Conservation (phyloP, 2,888 invertebrate genomes). For the Metalampra italica region DNA sequence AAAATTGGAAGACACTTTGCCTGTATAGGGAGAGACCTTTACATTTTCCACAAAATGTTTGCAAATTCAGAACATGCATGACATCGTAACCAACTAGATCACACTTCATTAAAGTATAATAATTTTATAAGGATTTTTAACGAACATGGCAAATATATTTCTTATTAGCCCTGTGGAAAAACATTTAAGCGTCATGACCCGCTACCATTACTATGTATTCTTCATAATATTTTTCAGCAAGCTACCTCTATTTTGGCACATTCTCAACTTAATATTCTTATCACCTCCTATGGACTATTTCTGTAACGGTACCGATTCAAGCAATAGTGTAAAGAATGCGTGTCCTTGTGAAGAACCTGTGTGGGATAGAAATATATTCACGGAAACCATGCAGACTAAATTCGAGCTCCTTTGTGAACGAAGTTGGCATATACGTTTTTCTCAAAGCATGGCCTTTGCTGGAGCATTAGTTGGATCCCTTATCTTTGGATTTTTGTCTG, state of each 20-base stretch:
- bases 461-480: constrained; percentile 53
- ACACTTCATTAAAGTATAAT: not conserved
- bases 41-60: not conserved
- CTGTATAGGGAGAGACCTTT: too few relatives aligned
- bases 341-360: constrained; percentile 48
- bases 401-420: constrained; percentile 41
- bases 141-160: not conserved
- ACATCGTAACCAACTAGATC: not conserved
- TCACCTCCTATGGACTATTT: constrained; percentile 49
- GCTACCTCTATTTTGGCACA: constrained; percentile 52
- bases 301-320: constrained; percentile 24
- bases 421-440: constrained; percentile 47
- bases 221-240: constrained; percentile 41
- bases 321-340: constrained; percentile 14
- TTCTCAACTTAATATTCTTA: constrained; percentile 49
- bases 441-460: constrained; percentile 45
- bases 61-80: not conserved
- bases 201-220: constrained; percentile 50
- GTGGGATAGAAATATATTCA: constrained; percentile 50
- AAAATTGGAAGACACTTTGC: too few relatives aligned
- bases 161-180: constrained; percentile 46
- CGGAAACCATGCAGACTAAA: constrained; percentile 52
- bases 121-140: not conserved
- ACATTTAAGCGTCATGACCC: constrained; percentile 35
- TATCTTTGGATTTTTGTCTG: constrained; percentile 51